phyloP scores from a whole-genome alignment of 2,888 invertebrate species.

The Diadegma fenestrale region DNA sequence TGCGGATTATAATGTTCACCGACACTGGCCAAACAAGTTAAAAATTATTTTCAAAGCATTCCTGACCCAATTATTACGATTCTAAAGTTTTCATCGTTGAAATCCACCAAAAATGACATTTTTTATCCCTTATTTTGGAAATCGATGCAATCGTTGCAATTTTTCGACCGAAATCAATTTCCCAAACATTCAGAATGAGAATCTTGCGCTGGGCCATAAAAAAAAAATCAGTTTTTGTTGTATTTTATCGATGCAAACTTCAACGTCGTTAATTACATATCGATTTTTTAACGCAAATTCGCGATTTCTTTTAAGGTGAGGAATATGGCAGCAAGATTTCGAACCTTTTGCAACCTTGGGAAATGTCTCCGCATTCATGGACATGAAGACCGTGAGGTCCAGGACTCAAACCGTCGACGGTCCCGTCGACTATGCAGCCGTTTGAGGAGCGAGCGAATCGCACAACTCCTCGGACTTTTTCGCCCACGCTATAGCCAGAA shows the following conservation, averaged over 20 bases:
- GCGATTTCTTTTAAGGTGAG: no score
- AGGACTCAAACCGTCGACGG: slow-evolving; percentile 91
- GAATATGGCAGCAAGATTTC: neutral
- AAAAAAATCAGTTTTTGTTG: no score
- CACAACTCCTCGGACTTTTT: slow-evolving; percentile 89
- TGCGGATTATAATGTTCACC: slow-evolving; percentile 88
- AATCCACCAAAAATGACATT: no score
- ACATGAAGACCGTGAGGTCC: slow-evolving; percentile 88
- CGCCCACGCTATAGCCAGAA: slow-evolving; percentile 84
- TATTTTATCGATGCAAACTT: no score
- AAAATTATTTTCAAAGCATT: slow-evolving; percentile 36
- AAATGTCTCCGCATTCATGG: slow-evolving; percentile 91
- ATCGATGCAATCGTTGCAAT: no score
- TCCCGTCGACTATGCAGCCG: slow-evolving; percentile 92
- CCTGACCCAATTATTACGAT: neutral
- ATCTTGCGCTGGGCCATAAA: no score
- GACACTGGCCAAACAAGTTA: slow-evolving; percentile 83
- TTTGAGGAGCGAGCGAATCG: slow-evolving; percentile 89
- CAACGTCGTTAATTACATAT: no score
- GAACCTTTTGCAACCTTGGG: slow-evolving; percentile 87
- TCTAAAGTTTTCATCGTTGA: no score
- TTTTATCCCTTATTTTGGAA: no score
- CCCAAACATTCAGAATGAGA: no score
- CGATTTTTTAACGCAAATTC: no score
- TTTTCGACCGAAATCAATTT: no score